phyloP scores from a whole-genome alignment of 2,797 vertebrate species.

The Microhierax caerulescens region DNA sequence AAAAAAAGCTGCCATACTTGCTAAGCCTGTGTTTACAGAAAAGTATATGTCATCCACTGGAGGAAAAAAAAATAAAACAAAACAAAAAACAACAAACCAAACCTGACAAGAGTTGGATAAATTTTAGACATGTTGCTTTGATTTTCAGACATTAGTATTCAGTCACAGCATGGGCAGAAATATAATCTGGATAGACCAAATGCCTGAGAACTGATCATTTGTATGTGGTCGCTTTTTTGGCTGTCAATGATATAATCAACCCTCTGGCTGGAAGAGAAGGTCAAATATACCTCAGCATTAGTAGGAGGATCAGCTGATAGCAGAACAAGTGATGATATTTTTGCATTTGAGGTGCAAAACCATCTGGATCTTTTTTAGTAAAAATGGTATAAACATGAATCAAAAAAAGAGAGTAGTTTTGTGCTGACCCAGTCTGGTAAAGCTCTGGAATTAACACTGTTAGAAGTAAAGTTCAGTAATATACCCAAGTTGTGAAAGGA shows the following conservation, averaged over 20 bases:
- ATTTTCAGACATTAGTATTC: not conserved
- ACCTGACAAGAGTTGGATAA: not conserved
- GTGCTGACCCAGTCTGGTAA: not conserved
- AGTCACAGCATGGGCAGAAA: not conserved
- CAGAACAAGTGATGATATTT: not conserved
- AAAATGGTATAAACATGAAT: not conserved
- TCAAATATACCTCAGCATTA: not conserved
- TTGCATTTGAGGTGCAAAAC: not conserved
- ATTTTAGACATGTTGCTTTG: not conserved
- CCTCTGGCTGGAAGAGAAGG: not conserved
- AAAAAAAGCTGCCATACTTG: not conserved
- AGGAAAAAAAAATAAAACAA: not conserved
- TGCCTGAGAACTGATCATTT: not conserved
- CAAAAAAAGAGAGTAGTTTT: not conserved
- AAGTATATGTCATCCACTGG: not conserved
- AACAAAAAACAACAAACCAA: not conserved
- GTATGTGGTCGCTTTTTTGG: not conserved
- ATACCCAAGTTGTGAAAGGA: not conserved
- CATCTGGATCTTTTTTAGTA: not conserved
- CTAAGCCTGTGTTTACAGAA: not conserved
- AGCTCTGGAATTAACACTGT: not conserved
- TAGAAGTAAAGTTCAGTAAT: not conserved
- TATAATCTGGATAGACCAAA: not conserved
- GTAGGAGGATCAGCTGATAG: not conserved
- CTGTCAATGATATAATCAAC: not conserved